These are phyloP conservation scores for Tetranychus urticae DNA, from an alignment of 1,140 invertebrate species.

Conservation along the genomic window DNA sequence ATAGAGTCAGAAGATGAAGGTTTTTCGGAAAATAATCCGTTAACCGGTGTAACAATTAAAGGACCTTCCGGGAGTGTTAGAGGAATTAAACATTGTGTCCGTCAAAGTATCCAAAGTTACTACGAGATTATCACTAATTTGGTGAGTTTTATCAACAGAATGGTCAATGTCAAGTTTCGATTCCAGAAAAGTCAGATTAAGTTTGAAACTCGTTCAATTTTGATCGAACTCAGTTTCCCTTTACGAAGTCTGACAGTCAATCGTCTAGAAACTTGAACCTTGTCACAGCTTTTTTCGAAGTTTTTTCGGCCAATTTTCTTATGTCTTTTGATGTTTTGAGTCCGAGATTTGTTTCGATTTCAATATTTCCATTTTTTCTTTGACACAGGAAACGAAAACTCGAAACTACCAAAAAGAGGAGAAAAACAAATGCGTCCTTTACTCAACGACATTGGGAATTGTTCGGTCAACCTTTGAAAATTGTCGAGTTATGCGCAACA, in stretches of 20 bases:
- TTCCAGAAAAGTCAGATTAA: too few relatives aligned
- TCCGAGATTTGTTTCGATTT: neutral
- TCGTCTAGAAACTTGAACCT: too few relatives aligned
- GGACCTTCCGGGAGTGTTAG: constrained; percentile 6
- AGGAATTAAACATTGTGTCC: constrained; percentile 5
- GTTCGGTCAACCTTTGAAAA: constrained; percentile 7
- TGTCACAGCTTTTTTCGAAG: too few relatives aligned
- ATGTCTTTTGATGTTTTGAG: too few relatives aligned
- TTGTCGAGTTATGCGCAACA: constrained; percentile 5
- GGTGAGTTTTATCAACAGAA: neutral
- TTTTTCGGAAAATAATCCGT: neutral
- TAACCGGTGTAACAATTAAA: neutral
- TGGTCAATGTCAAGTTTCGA: too few relatives aligned
- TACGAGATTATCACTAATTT: neutral
- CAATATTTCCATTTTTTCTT: neutral
- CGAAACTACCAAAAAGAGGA: constrained; percentile 7
- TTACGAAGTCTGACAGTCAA: too few relatives aligned
- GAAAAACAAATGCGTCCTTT: constrained; percentile 3
- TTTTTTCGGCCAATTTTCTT: neutral
- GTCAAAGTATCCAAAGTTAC: neutral
- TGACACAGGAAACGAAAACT: neutral
- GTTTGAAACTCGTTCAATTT: too few relatives aligned
- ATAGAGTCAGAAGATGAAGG: neutral
- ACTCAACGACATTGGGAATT: constrained; percentile 5
- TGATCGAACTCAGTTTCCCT: too few relatives aligned